These are phyloP conservation scores for Lagorchestes hirsutus DNA, from an alignment of 2,797 vertebrate genomes.

Conservation along the genomic window DNA sequence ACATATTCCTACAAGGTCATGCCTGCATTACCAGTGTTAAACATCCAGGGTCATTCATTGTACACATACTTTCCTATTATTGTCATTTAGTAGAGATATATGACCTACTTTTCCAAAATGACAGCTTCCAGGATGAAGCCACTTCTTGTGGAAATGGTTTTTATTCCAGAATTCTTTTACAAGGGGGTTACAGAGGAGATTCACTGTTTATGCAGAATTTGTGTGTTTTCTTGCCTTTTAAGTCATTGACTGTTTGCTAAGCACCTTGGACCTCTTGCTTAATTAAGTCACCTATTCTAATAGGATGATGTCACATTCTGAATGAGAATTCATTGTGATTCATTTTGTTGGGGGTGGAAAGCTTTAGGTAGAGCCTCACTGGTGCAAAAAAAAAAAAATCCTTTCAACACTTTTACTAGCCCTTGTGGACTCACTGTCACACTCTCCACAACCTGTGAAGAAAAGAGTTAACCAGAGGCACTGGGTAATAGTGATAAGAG, in stretches of 20 bases:
- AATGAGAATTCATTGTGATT: background rate
- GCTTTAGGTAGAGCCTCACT: background rate
- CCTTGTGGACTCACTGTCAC: background rate
- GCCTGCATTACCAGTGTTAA: background rate
- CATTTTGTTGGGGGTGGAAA: background rate
- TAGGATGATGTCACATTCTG: background rate
- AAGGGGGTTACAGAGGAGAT: background rate
- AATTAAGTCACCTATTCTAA: background rate
- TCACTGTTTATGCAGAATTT: conserved; percentile 56
- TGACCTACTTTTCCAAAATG: conserved; percentile 60
- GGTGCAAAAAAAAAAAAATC: background rate
- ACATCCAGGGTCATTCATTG: conserved; percentile 31
- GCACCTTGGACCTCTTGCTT: background rate
- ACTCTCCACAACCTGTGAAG: background rate
- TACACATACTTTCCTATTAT: conserved; percentile 25
- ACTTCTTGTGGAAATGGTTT: conserved; percentile 69
- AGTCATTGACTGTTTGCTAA: conserved; percentile 33
- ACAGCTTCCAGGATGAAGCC: conserved; percentile 41
- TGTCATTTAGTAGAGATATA: conserved; percentile 56
- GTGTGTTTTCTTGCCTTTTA: conserved; percentile 10
- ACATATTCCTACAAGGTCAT: conserved; percentile 24
- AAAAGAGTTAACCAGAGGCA: background rate
- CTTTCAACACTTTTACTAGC: background rate
- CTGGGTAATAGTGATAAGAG: background rate
- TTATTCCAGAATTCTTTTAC: conserved; percentile 9